phyloP scores from a whole-genome alignment of 23 tunicate species.

The Trididemnum nubilum region DNA sequence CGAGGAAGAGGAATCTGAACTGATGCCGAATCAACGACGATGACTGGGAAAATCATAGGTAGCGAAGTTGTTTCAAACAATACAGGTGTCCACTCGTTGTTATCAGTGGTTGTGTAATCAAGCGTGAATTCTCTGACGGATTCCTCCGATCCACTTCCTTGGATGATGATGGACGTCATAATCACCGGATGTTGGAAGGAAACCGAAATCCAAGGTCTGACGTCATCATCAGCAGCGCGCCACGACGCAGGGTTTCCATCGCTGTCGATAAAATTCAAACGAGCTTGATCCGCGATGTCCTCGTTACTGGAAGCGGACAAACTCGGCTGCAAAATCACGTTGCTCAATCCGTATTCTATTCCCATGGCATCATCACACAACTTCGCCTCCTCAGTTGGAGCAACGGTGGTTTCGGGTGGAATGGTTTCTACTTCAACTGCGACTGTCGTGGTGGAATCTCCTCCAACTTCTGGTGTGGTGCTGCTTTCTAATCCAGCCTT shows the following conservation, averaged over 20 bases:
- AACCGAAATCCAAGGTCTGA: slow-evolving; percentile 63
- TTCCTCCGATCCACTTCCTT: slow-evolving; percentile 40
- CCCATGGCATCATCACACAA: slow-evolving; percentile 75
- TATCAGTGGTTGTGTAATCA: slow-evolving; percentile 30
- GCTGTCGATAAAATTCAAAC: slow-evolving; percentile 49
- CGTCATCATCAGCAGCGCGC: slow-evolving; percentile 54
- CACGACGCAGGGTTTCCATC: slow-evolving; percentile 37
- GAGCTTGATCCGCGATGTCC: slow-evolving; percentile 39
- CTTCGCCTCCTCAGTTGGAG: slow-evolving; percentile 21
- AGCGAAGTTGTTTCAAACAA: neutral
- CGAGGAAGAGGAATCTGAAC: slow-evolving; percentile 32
- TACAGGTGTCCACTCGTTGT: slow-evolving; percentile 36
- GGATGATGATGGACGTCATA: slow-evolving; percentile 42
- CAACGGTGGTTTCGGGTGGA: slow-evolving; percentile 35
- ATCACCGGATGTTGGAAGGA: slow-evolving; percentile 65
- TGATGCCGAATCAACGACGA: neutral
- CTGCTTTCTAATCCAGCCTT: neutral
- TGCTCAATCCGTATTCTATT: slow-evolving; percentile 40
- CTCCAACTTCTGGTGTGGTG: neutral
- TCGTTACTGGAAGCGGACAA: slow-evolving; percentile 55
- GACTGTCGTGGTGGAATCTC: neutral
- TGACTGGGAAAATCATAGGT: slow-evolving; percentile 28
- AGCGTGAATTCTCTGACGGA: slow-evolving; percentile 36
- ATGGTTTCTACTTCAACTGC: slow-evolving; percentile 37
- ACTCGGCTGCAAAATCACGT: slow-evolving; percentile 46